These are phyloP conservation scores for Zoroaster sp. DNA, from an alignment of 53 echinoderm and acorn worm species.

Conservation along the genomic window DNA sequence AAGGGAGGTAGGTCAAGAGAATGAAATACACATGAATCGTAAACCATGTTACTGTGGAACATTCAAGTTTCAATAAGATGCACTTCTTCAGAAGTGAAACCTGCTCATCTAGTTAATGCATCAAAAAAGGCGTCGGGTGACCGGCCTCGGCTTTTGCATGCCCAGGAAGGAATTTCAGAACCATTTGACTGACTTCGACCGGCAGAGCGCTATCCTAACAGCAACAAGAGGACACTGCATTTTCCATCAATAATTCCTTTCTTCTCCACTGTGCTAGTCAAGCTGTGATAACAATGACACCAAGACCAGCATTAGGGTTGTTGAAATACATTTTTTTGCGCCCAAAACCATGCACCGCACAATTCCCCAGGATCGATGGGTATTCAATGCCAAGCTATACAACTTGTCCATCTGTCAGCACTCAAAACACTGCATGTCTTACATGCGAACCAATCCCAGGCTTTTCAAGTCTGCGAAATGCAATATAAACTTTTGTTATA, in stretches of 20 bases:
- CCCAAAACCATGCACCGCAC: neutral
- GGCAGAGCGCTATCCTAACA: neutral
- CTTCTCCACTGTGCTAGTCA: neutral
- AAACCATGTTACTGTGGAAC: no score
- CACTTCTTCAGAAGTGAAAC: no score
- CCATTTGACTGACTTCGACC: no score
- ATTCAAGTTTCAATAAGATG: no score
- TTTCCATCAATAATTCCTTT: constrained; percentile 21
- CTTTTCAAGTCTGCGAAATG: neutral
- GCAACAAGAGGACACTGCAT: neutral
- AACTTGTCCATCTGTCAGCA: constrained; percentile 5
- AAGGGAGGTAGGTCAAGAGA: no score
- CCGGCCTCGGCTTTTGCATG: no score
- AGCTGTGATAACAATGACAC: neutral
- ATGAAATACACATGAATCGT: no score
- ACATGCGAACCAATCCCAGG: neutral
- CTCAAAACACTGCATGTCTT: neutral
- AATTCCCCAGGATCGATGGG: constrained; percentile 6
- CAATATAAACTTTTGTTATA: neutral
- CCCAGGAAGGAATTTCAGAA: no score
- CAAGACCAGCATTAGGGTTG: neutral
- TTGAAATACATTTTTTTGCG: constrained; percentile 13
- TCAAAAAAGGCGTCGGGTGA: no score
- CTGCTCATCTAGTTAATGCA: no score
- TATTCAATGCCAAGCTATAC: neutral